Percentiles rank a stretch among this genome's conserved stretches.
Conservation (phyloP, 2,888 invertebrate species). For the Drosophila anceps region DNA sequence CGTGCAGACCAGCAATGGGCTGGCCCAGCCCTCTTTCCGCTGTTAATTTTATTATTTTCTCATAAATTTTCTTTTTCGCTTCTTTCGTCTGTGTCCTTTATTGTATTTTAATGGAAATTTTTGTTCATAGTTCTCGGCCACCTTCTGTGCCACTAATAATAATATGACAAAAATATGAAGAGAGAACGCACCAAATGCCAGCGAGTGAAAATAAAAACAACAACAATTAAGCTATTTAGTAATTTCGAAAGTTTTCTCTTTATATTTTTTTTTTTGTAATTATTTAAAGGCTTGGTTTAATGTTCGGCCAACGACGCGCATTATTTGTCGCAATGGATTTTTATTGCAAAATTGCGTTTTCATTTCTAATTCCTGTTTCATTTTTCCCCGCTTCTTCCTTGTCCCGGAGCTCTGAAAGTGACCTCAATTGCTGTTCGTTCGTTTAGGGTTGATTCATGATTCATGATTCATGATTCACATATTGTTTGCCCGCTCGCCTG, state of each 20-base stretch:
- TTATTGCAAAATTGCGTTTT: conserved; percentile 77
- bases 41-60: conserved; percentile 75
- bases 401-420: conserved; percentile 4
- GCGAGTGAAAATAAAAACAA: not conserved
- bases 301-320: conserved; percentile 18
- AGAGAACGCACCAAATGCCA: not conserved
- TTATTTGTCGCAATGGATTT: conserved; percentile 63
- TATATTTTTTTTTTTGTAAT: conserved; percentile 17
- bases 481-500: conserved; percentile 12
- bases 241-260: conserved; percentile 48
- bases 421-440: conserved; percentile 36
- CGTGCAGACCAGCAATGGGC: not conserved
- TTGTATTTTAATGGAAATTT: conserved; percentile 80
- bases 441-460: conserved; percentile 28
- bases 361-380: conserved; percentile 57
- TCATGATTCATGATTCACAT: conserved; percentile 19
- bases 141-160: conserved; percentile 66
- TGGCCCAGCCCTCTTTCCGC: conserved; percentile 24
- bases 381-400: not conserved
- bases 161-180: conserved; percentile 52
- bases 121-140: conserved; percentile 28
- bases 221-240: conserved; percentile 59
- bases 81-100: conserved; percentile 48
- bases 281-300: conserved; percentile 34
- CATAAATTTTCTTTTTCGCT: conserved; percentile 56